These are phyloP conservation scores for Tethya wilhelma DNA, from an alignment of 37 sponge, comb jelly and placozoan genomes.

Conservation along the genomic window DNA sequence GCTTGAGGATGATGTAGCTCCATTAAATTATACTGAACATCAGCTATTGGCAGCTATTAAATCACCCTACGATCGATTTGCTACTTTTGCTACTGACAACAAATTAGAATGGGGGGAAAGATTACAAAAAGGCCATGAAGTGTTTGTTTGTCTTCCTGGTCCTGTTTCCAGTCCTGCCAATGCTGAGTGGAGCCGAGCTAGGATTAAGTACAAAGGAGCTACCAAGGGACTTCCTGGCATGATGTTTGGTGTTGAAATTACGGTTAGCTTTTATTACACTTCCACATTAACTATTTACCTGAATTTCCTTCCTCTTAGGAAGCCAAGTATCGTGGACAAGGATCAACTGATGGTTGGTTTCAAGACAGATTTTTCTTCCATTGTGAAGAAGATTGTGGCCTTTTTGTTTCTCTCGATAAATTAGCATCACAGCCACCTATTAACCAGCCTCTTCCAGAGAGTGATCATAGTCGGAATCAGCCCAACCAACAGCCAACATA, in stretches of 20 bases:
- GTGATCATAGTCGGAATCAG: too few relatives aligned
- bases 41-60: slow-evolving; percentile 19
- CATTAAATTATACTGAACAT: slow-evolving; percentile 13
- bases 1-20: slow-evolving; percentile 21
- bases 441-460: too few relatives aligned
- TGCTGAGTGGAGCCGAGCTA: slow-evolving; percentile 2
- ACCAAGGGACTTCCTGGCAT: slow-evolving; percentile 27
- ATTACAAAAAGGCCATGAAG: slow-evolving; percentile 27
- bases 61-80: background rate
- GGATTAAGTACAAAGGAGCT: slow-evolving; percentile 36
- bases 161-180: background rate
- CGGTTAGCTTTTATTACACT: slow-evolving; percentile 27
- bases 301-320: slow-evolving; percentile 22
- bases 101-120: slow-evolving; percentile 18
- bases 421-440: too few relatives aligned
- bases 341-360: slow-evolving; percentile 55
- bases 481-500: too few relatives aligned
- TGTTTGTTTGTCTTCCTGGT: slow-evolving; percentile 23
- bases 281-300: background rate
- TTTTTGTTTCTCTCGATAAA: slow-evolving; percentile 43
- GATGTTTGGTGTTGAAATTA: slow-evolving; percentile 75
- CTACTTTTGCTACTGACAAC: slow-evolving; percentile 3
- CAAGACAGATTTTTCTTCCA: slow-evolving; percentile 39
- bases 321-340: slow-evolving; percentile 15
- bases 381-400: slow-evolving; percentile 41